Conservation (phyloP, 1,140 invertebrate species). For the Apis cerana region DNA sequence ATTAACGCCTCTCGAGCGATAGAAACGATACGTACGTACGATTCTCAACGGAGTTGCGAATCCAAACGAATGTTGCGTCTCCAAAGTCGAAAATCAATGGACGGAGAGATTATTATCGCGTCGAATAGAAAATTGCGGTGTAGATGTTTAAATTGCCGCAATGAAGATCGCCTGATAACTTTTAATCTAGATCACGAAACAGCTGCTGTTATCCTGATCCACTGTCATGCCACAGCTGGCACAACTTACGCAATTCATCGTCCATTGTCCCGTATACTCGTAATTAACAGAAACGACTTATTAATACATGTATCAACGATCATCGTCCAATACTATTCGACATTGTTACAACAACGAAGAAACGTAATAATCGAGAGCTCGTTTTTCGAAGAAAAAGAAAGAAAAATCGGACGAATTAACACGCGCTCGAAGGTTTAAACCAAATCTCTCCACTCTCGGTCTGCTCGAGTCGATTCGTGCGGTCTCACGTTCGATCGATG, state of each 20-base stretch:
- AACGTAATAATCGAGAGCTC: too few species aligned
- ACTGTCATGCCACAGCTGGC: constrained; percentile 20
- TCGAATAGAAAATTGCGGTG: not conserved
- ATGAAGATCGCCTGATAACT: constrained; percentile 44
- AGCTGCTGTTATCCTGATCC: constrained; percentile 33
- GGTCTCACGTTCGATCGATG: constrained; percentile 30
- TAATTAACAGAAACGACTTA: constrained; percentile 30
- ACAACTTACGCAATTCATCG: constrained; percentile 38
- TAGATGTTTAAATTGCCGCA: constrained; percentile 17
- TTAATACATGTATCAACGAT: not conserved
- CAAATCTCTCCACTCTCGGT: constrained; percentile 5
- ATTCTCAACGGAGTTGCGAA: too few species aligned
- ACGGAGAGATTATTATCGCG: not conserved
- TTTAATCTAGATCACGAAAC: constrained; percentile 37
- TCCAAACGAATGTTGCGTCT: not conserved
- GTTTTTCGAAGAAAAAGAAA: too few species aligned
- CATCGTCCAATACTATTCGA: not conserved
- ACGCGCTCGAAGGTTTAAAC: not conserved
- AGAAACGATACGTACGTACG: too few species aligned
- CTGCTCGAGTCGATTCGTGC: constrained; percentile 7
- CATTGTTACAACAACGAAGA: not conserved
- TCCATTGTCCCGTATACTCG: not conserved
- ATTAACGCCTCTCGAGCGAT: too few species aligned
- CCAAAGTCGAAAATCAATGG: not conserved
- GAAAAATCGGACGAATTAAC: not conserved